Conservation (phyloP, 2,888 invertebrate species). For the Meiosimyza decipiens region DNA sequence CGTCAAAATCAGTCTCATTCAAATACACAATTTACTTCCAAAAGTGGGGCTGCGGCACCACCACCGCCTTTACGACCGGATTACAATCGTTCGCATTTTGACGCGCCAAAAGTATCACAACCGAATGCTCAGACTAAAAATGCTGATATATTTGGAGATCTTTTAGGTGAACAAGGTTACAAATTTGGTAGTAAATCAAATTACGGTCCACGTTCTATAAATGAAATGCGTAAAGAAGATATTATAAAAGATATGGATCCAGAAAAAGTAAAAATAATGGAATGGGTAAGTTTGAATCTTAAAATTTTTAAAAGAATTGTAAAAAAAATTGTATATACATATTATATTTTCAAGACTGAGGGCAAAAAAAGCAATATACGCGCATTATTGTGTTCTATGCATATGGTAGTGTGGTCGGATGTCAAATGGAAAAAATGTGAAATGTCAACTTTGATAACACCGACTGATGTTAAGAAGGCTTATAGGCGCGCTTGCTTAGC, state of each 20-base stretch:
- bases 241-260: conserved; percentile 91
- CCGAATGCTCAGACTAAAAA: conserved; percentile 50
- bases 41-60: conserved; percentile 4
- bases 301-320: not conserved
- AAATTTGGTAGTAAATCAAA: conserved; percentile 81
- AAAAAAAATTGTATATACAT: not conserved
- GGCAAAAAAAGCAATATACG: conserved; percentile 97
- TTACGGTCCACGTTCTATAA: conserved; percentile 86
- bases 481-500: conserved; percentile 96
- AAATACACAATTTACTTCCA: conserved; percentile 9
- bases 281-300: conserved; percentile 73
- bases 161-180: conserved; percentile 90
- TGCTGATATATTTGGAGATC: conserved; percentile 87
- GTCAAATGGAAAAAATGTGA: conserved; percentile 93
- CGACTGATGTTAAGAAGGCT: conserved; percentile 94
- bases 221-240: conserved; percentile 91
- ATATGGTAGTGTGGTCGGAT: conserved; percentile 92
- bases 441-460: conserved; percentile 93
- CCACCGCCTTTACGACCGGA: conserved; percentile 64
- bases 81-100: conserved; percentile 79
- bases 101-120: conserved; percentile 59
- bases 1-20: conserved; percentile 19
- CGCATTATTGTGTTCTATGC: conserved; percentile 92
- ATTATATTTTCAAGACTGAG: conserved; percentile 74
- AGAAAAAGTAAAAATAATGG: conserved; percentile 83